These are phyloP conservation scores for Melozone crissalis DNA, from an alignment of 2,113 vertebrate genomes.

Conservation along the genomic window DNA sequence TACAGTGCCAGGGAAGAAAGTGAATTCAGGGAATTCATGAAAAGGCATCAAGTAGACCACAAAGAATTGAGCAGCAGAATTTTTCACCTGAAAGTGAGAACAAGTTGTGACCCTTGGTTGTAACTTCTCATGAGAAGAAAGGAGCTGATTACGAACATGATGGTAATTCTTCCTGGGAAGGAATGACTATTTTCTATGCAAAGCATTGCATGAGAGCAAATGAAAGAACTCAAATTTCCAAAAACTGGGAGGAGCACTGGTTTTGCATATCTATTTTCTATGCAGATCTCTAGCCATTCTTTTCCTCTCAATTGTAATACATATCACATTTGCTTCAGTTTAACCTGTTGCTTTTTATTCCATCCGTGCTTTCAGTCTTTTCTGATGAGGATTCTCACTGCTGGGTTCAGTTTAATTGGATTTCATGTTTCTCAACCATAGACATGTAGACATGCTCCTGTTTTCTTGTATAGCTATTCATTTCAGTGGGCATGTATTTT, in stretches of 20 bases:
- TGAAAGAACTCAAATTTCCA: background rate
- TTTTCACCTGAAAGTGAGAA: background rate
- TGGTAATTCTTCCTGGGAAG: background rate
- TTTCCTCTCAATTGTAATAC: background rate
- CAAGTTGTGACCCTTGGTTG: rapidly evolving
- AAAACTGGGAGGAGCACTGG: background rate
- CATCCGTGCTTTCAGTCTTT: background rate
- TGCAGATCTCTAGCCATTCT: background rate
- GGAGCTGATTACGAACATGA: background rate
- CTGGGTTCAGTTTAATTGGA: background rate
- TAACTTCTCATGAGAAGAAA: background rate
- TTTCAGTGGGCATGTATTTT: background rate
- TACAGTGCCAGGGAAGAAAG: background rate
- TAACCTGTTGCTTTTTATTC: background rate
- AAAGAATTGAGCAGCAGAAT: background rate
- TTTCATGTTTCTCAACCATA: background rate
- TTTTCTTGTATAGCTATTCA: background rate
- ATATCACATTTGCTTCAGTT: background rate
- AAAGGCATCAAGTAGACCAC: background rate
- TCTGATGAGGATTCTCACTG: background rate
- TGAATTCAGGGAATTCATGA: background rate
- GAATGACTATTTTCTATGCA: background rate
- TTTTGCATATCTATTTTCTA: background rate
- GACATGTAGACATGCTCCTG: background rate
- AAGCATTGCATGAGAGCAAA: background rate